Evolutionary conservation across 1,140 invertebrate species (phyloP), one percentile per base, ranked within the genome.

Genomic region (Chrysopa pallens): DNA sequence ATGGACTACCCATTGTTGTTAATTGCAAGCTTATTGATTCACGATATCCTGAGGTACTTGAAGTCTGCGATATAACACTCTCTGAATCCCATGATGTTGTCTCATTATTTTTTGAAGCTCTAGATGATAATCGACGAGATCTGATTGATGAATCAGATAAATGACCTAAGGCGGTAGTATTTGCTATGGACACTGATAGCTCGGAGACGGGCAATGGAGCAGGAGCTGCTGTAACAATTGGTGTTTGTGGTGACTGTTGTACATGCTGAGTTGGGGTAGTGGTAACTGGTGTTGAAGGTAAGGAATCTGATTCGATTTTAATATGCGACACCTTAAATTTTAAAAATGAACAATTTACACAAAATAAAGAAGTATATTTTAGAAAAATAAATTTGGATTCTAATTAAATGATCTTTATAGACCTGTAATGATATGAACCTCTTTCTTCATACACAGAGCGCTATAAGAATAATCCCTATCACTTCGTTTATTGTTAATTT

Each of bases 11-110:
- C 6, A 31, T 13, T 13, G 12, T 39, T 8, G 29, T 11, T 29
- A 8, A 11, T 12, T 33, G 31, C 31, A 33, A 33, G 6, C 31
- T 33, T 2, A 33, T 33, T 33, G 67, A 70, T 49, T 73, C 70
- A 13, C 78, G 72, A 57, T 84, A 85, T 36, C 81, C 82, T 1
- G 82, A 86, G 3, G 81, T 86, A 40, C 80, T 85, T 0, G 81
- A 84, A 0, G 82, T 81, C 52, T 75, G 73, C 8, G 73, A 76
- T 36, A 74, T 57, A 28, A 69, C 68, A 40, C 69, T 77, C 46
- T 85, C 82, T 49, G 83, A 82, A 54, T 87, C 81, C 72, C 78
- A 85, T 0, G 80, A 83, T 33, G 1, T 62, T 49, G 13, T 68
- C 65, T 1, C 62, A 63, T 28, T 40, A 42, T 29, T 42, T n/a